These are phyloP conservation scores for Monopterus albus DNA, from an alignment of 2,113 vertebrate species.

Conservation along the genomic window DNA sequence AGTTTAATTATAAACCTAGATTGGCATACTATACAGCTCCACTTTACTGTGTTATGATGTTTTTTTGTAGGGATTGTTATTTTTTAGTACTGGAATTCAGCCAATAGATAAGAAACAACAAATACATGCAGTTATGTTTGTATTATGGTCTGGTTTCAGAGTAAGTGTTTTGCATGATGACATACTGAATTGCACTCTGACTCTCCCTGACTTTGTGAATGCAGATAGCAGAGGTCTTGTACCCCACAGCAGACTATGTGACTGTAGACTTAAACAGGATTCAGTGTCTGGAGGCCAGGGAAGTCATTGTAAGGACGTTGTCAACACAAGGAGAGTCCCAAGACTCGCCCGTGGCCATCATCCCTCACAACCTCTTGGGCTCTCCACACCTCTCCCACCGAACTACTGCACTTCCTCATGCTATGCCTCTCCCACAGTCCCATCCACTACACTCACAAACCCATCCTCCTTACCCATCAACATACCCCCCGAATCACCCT, in stretches of 20 bases:
- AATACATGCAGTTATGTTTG: neutral
- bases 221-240: constrained; percentile 92
- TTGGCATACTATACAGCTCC: neutral
- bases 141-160: neutral
- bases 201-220: constrained; percentile 59
- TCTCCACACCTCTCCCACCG: constrained; percentile 84
- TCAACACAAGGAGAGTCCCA: constrained; percentile 94
- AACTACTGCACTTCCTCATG: constrained; percentile 67
- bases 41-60: too few species aligned
- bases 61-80: too few species aligned
- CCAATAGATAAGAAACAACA: neutral
- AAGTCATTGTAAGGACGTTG: constrained; percentile 92
- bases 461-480: constrained; percentile 76
- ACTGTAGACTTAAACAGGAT: constrained; percentile 88
- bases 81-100: too few species aligned
- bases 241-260: constrained; percentile 87
- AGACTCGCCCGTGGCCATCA: constrained; percentile 86
- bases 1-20: neutral
- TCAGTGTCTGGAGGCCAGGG: constrained; percentile 88
- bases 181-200: constrained; percentile 18
- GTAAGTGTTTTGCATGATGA: neutral
- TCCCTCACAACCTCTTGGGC: constrained; percentile 91
- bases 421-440: constrained; percentile 46
- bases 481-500: constrained; percentile 85
- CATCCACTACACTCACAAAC: constrained; percentile 65